Evolutionary conservation across 2,888 invertebrate genomes (phyloP).

Genomic region (Phortica magna): DNA sequence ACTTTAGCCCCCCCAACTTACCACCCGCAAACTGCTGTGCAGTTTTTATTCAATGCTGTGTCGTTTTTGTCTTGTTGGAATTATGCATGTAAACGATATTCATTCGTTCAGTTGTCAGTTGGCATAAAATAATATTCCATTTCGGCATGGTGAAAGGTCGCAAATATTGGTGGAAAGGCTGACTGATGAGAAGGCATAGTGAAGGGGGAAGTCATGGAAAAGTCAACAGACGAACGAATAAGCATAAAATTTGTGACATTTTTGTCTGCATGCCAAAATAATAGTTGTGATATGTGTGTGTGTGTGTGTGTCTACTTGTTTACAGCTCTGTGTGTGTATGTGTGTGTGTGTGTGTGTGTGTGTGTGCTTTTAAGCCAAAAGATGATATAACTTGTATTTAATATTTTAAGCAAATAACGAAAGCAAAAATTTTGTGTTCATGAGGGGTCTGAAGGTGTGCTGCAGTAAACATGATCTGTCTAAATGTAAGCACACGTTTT

Average conservation of each 20-base stretch:
- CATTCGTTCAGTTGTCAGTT: slow-evolving; percentile 67
- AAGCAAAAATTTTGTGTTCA: neutral
- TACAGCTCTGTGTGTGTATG: neutral
- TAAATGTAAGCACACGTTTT: no score
- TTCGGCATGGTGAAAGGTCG: slow-evolving; percentile 35
- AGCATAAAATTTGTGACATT: slow-evolving; percentile 61
- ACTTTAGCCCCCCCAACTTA: neutral
- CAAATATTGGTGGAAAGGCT: slow-evolving; percentile 35
- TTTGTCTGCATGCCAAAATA: slow-evolving; percentile 63
- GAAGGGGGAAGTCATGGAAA: slow-evolving; percentile 34
- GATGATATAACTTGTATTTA: slow-evolving; percentile 29
- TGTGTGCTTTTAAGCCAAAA: slow-evolving; percentile 3
- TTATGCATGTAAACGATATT: slow-evolving; percentile 69
- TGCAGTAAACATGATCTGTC: neutral
- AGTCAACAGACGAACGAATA: slow-evolving; percentile 4
- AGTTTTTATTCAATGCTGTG: neutral
- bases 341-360: neutral
- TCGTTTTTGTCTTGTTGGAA: slow-evolving; percentile 4
- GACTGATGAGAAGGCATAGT: neutral
- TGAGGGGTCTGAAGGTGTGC: neutral
- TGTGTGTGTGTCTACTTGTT: neutral
- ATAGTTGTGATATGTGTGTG: neutral
- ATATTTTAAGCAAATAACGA: slow-evolving; percentile 29
- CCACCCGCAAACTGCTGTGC: neutral
- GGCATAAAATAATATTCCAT: slow-evolving; percentile 68